Base-by-base conservation (phyloP, 2,888 invertebrate genomes). In the Leucophora obtusa region DNA sequence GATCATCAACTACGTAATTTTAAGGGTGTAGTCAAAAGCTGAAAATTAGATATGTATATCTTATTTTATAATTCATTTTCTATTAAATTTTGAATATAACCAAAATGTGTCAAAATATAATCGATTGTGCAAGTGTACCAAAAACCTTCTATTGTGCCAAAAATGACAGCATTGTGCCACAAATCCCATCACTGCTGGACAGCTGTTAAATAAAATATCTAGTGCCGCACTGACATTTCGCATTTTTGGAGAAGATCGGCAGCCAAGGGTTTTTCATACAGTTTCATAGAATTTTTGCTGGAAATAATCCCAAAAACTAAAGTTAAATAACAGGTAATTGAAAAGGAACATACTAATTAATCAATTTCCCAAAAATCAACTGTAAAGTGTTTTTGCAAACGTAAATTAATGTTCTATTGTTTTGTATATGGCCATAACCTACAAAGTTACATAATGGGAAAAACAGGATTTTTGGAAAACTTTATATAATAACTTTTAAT, bases 371-470 rank as follows among this genome's bases (percentile, higher is more conserved):
- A 47, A 6, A 14, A 38, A 33, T 7, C 28, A 4, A 14, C 3
- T n/a, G 3, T n/a, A 5, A 14, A 5, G 43, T n/a, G n/a, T n/a
- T 47, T 1, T n/a, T 14, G 1, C n/a, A n/a, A 47, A 47, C 14
- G n/a, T 10, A 10, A 18, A 0, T 3, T 10, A 11, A 53, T 51
- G 14, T 58, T 21, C 38, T 15, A 59, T 43, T 77, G 66, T 72
- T 68, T 54, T 78, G 17, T 73, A 2, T 56, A 66, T 71, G 69
- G 71, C 80, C 84, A 77, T 89, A 89, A 89, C 89, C 87, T 89
- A 85, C 83, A 89, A 88, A 86, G 87, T 89, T 89, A 89, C 86
- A 89, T 89, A 89, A 89, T 89, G 69, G 59, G 82, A 79, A 68
- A 83, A 68, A 79, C 81, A 50, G 59, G 58, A 56, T 73, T 69